Evolutionary conservation across 1,140 invertebrate species (phyloP), one percentile per base, ranked within the genome.

Genomic region (Theocolax elegans): DNA sequence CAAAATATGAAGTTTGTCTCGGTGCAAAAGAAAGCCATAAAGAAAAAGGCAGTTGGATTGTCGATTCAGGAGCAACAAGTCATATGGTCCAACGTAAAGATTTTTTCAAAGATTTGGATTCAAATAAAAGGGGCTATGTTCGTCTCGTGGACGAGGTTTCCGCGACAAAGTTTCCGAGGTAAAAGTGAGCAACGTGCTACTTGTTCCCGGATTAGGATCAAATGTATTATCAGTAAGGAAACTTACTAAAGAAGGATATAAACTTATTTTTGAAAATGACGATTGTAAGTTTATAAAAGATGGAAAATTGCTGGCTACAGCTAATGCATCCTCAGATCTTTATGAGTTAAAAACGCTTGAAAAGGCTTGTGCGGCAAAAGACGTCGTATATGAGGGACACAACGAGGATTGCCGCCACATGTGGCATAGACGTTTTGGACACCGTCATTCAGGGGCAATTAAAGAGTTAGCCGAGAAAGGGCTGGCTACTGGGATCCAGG

Each of bases 181-280:
- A n/a, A n/a, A n/a, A n/a, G n/a, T n/a, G n/a, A n/a, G n/a, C n/a
- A n/a, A n/a, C n/a, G n/a, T n/a, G n/a, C n/a, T n/a, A n/a, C n/a
- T n/a, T 76, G 73, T 80, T 19, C 75, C 78, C 10, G 72, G 72
- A 1, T 42, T 81, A 8, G 64, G 72, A 13, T 75, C 75, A 3
- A 81, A 80, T 59, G 66, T 79, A 46, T 38, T 82, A 1, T 81
- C 80, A 1, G 74, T 80, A 0, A 80, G 75, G 25, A 68, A 80
- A 74, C 74, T 83, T 2, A 71, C 72, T 9, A 78, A 81, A n/a
- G 76, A 75, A 38, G 77, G 76, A 0, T 77, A 75, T 72, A 38
- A 38, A 38, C 6, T 38, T 12, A 38, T 38, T 7, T 38, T 38
- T 38, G 12, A 38, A 38, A n/a, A 44, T 9, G 42, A 44, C n/a